A percentile compares a stretch with the other conserved stretches of the same genome.
Evolutionary conservation across 2,888 invertebrate genomes (phyloP).

Genomic region (Axea sp.): DNA sequence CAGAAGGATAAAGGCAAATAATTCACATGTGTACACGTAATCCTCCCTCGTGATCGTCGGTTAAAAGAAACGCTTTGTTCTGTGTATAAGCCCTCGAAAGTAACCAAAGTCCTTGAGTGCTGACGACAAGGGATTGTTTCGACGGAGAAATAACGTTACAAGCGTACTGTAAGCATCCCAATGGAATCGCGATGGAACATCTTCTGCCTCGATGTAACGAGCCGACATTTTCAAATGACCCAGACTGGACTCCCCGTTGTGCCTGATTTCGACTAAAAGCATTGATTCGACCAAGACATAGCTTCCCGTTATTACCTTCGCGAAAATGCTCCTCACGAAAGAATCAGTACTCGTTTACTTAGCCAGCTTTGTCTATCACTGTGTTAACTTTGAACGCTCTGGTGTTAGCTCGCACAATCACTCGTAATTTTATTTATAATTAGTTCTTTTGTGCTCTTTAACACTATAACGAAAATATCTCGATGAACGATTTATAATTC

Average conservation of each 20-base stretch:
- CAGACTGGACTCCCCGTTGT: constrained; percentile 24
- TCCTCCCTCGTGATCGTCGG: constrained; percentile 34
- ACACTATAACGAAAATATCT: constrained; percentile 10
- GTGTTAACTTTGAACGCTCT: constrained; percentile 17
- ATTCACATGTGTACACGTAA: constrained; percentile 27
- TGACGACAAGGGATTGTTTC: constrained; percentile 53
- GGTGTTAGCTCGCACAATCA: constrained; percentile 15
- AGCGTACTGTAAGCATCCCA: constrained; percentile 44
- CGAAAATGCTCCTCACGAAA: constrained; percentile 22
- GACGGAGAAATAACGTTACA: constrained; percentile 51
- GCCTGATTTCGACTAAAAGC: constrained; percentile 44
- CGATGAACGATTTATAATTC: constrained; percentile 8
- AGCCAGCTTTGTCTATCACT: constrained; percentile 21
- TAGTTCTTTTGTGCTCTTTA: constrained; percentile 27
- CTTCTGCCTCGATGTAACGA: constrained; percentile 40
- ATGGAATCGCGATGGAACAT: constrained; percentile 52
- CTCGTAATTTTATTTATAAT: constrained; percentile 40
- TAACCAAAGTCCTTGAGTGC: constrained; percentile 66
- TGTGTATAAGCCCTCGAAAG: constrained; percentile 68
- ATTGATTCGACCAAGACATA: constrained; percentile 30
- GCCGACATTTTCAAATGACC: constrained; percentile 44
- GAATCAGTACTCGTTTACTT: constrained; percentile 31
- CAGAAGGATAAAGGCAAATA: constrained; percentile 14
- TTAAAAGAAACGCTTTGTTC: constrained; percentile 67
- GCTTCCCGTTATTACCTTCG: constrained; percentile 18